Percentiles rank a stretch among this genome's conserved stretches.
Evolutionary conservation across 64 coral and sea anemone species (phyloP).

Genomic region (Dendrophyllia cribrosa): DNA sequence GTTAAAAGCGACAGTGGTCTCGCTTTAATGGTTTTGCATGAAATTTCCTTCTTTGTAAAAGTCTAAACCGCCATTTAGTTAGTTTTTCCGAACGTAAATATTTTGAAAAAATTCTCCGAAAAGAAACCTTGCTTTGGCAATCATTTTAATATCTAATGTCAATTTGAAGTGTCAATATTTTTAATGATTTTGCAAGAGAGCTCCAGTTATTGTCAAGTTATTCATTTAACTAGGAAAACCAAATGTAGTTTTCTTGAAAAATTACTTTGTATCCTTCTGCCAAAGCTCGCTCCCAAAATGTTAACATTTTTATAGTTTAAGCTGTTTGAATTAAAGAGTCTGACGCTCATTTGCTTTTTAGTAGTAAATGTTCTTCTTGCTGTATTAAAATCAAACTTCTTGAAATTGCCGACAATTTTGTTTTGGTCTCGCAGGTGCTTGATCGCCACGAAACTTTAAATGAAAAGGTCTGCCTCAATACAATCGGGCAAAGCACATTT

Average conservation of each 20-base stretch:
- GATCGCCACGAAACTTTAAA: not conserved
- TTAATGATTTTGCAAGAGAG: slow-evolving; percentile 25
- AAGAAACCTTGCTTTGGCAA: not conserved
- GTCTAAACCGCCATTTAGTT: not conserved
- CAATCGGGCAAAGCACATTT: slow-evolving; percentile 18
- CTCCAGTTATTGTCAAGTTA: slow-evolving; percentile 3
- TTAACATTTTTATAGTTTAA: no score
- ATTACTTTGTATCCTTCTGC: no score
- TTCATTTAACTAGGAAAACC: not conserved
- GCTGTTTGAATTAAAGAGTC: no score
- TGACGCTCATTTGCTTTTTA: not conserved
- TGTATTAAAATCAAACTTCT: not conserved
- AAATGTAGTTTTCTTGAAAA: not conserved
- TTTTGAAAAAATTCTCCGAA: not conserved
- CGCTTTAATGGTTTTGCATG: not conserved
- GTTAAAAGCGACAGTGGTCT: not conserved
- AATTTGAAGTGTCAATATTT: slow-evolving; percentile 46
- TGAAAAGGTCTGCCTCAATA: not conserved
- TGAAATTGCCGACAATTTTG: slow-evolving; percentile 26
- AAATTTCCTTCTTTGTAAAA: not conserved
- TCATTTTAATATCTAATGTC: slow-evolving; percentile 45
- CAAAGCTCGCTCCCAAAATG: no score
- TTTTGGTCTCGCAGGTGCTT: slow-evolving; percentile 19
- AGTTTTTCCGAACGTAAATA: slow-evolving; percentile 12
- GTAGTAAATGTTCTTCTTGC: not conserved